phyloP scores from a whole-genome alignment of 2,113 vertebrate genomes.

The Peucedramus taeniatus region DNA sequence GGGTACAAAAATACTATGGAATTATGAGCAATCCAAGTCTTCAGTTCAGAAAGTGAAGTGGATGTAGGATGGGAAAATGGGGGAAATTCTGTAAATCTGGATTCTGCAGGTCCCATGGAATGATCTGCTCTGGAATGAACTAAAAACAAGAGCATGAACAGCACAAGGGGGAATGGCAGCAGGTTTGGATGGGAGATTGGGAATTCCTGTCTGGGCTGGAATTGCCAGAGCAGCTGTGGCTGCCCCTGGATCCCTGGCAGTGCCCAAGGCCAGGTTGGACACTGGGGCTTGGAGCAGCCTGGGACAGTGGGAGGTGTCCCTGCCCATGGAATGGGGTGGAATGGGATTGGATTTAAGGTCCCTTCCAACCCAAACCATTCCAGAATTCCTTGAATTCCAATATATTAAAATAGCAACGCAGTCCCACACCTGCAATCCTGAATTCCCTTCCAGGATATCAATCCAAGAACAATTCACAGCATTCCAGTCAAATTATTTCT shows the following conservation, averaged over 20 bases:
- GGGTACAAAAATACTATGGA: background rate
- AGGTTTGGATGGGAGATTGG: background rate
- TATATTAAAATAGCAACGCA: fast-evolving
- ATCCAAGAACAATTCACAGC: background rate
- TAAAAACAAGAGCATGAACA: background rate
- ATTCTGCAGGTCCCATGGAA: background rate
- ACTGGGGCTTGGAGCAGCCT: background rate
- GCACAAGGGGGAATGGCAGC: background rate
- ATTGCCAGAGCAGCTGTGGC: background rate
- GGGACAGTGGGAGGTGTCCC: background rate
- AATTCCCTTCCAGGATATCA: background rate
- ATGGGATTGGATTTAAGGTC: background rate
- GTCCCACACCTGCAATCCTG: background rate
- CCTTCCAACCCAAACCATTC: background rate
- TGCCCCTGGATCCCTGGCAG: background rate
- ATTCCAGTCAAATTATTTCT: background rate
- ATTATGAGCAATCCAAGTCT: background rate
- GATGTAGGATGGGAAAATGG: background rate
- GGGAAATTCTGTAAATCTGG: background rate
- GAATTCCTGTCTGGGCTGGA: background rate
- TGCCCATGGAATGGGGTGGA: background rate
- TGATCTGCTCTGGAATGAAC: background rate
- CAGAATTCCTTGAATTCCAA: background rate
- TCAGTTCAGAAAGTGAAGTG: background rate
- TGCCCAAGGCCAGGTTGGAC: background rate